phyloP scores from a whole-genome alignment of 23 tunicate species.

The Styela plicata region DNA sequence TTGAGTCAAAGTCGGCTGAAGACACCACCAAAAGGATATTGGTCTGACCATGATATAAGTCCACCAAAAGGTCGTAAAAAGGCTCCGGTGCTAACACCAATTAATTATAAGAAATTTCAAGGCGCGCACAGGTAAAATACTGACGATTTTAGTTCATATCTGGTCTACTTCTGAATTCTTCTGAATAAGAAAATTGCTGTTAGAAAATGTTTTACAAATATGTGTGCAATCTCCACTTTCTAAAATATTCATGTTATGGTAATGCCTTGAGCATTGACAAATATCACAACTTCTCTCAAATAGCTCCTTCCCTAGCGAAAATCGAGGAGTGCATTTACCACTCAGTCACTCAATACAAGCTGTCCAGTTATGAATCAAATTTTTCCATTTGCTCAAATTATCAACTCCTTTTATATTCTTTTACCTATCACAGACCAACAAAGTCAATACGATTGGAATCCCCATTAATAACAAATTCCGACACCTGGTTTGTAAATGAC shows the following conservation, averaged over 20 bases:
- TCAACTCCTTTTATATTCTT: no score
- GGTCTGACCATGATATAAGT: constrained; percentile 72
- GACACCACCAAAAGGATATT: constrained; percentile 78
- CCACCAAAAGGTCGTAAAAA: constrained; percentile 34
- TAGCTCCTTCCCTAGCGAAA: no score
- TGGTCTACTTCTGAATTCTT: background rate
- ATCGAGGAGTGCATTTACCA: no score
- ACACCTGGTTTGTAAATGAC: constrained; percentile 32
- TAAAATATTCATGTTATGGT: no score
- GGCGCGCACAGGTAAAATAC: constrained; percentile 76
- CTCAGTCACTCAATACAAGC: no score
- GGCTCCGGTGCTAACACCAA: constrained; percentile 31
- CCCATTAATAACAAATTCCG: constrained; percentile 40
- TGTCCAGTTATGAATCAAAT: no score
- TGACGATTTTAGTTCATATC: background rate
- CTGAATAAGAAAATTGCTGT: no score
- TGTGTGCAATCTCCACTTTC: no score
- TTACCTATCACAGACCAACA: constrained; percentile 41
- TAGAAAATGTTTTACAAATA: no score
- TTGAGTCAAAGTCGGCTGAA: constrained; percentile 34
- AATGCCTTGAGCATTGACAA: no score
- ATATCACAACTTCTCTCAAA: no score
- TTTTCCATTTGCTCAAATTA: no score
- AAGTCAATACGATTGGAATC: constrained; percentile 67
- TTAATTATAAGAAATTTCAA: constrained; percentile 51